phyloP scores from a whole-genome alignment of 1,140 invertebrate genomes.

The Drosophila sucinea region DNA sequence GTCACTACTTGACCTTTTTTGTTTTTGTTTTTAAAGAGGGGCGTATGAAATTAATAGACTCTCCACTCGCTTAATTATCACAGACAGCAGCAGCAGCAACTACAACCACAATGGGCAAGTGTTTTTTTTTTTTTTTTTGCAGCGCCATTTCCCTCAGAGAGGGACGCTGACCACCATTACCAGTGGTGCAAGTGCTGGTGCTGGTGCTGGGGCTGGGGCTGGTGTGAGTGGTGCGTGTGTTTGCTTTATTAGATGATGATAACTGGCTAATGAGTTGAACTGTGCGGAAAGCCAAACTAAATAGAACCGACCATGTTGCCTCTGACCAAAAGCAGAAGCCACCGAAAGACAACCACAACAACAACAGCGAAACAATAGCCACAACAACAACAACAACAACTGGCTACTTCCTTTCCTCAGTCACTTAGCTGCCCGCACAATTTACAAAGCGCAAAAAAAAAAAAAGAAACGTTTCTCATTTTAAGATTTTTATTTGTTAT shows the following conservation, averaged over 20 bases:
- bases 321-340: constrained; percentile 63
- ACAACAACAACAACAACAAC: constrained; percentile 38
- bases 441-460: constrained; percentile 50
- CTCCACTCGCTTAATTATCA: constrained; percentile 73
- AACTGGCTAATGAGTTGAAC: constrained; percentile 79
- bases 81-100: constrained; percentile 34
- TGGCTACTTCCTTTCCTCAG: constrained; percentile 33
- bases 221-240: constrained; percentile 51
- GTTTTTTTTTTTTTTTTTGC: constrained; percentile 30
- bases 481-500: background rate
- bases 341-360: constrained; percentile 25
- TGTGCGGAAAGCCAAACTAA: constrained; percentile 53
- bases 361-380: constrained; percentile 7
- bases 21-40: constrained; percentile 54
- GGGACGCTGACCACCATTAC: background rate
- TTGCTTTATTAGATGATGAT: constrained; percentile 79
- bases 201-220: background rate
- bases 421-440: constrained; percentile 68
- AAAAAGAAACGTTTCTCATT: background rate
- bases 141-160: constrained; percentile 15
- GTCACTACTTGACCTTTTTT: background rate
- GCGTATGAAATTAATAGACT: constrained; percentile 79
- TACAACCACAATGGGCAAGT: constrained; percentile 63
- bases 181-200: background rate
- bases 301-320: background rate